A percentile compares a stretch with the other conserved stretches of the same genome.
Evolutionary conservation across 2,888 invertebrate species (phyloP).

Genomic region (Xestia sexstrigata): DNA sequence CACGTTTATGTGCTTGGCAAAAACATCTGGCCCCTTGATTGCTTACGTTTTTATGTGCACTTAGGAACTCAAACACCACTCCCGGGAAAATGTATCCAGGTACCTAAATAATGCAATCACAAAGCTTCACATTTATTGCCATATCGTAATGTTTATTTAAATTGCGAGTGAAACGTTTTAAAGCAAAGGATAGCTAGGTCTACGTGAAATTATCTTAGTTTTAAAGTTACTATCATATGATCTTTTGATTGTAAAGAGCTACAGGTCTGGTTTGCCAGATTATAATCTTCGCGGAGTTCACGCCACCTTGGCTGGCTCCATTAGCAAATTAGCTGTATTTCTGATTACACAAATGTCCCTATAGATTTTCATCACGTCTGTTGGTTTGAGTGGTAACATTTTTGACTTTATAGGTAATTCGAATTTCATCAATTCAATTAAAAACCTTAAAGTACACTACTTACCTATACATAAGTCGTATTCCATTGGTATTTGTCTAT

Average conservation of each 20-base stretch:
- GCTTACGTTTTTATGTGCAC: conserved; percentile 88
- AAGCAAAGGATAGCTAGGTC: neutral
- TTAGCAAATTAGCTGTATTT: conserved; percentile 83
- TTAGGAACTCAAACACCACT: conserved; percentile 79
- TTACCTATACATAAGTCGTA: neutral
- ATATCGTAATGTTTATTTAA: conserved; percentile 76
- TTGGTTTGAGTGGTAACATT: conserved; percentile 38
- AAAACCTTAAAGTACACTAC: conserved; percentile 15
- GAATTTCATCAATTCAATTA: conserved; percentile 42
- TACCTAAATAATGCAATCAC: conserved; percentile 83
- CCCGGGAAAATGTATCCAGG: conserved; percentile 75
- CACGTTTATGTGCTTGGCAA: conserved; percentile 85
- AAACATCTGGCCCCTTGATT: conserved; percentile 88
- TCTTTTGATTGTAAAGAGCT: conserved; percentile 46
- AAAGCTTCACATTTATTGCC: conserved; percentile 78
- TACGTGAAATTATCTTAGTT: neutral
- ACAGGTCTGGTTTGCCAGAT: conserved; percentile 71
- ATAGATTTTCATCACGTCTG: conserved; percentile 63
- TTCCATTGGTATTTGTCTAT: conserved; percentile 50
- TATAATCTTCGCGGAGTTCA: conserved; percentile 77
- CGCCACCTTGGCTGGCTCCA: conserved; percentile 78
- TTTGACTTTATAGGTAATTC: conserved; percentile 30
- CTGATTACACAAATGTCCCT: conserved; percentile 75
- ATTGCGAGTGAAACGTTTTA: conserved; percentile 51
- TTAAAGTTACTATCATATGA: conserved; percentile 32